Percentiles rank a stretch among this genome's conserved stretches.
Evolutionary conservation across 2,797 vertebrate species (phyloP).

Genomic region (Fistularia tabacaria): DNA sequence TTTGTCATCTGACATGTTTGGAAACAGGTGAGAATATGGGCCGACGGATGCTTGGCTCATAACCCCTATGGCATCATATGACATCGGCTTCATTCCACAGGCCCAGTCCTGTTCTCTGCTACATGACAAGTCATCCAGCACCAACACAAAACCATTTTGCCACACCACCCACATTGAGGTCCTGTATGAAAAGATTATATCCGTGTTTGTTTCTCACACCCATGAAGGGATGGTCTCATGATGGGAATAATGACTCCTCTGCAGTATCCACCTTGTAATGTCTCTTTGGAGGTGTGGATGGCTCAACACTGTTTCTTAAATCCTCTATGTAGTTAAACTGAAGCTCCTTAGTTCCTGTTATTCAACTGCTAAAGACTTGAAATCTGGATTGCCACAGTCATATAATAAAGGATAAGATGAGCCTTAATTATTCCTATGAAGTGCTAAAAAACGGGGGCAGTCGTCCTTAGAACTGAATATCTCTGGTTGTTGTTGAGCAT

Average conservation of each 20-base stretch:
- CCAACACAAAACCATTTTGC: constrained; percentile 46
- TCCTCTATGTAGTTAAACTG: constrained; percentile 1
- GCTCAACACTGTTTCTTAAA: constrained; percentile 20
- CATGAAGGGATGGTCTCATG: constrained; percentile 42
- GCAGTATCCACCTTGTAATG: constrained; percentile 14
- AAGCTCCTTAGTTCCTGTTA: too few relatives aligned
- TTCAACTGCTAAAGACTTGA: too few relatives aligned
- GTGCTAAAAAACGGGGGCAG: too few relatives aligned
- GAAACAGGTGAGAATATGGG: constrained; percentile 56
- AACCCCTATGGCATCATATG: constrained; percentile 66
- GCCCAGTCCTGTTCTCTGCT: constrained; percentile 62
- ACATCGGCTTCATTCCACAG: constrained; percentile 62
- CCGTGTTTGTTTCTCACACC: constrained; percentile 48
- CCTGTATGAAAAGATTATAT: constrained; percentile 54
- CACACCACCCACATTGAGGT: constrained; percentile 60
- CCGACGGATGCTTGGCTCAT: constrained; percentile 54
- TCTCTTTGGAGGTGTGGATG: constrained; percentile 3
- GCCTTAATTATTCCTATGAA: too few relatives aligned
- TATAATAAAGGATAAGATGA: too few relatives aligned
- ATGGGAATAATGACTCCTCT: constrained; percentile 31
- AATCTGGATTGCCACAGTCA: too few relatives aligned
- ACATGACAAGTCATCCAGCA: constrained; percentile 56
- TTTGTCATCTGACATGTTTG: constrained; percentile 21
- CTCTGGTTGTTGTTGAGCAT: too few relatives aligned
- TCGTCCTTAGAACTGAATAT: too few relatives aligned